These are phyloP conservation scores for Puma concolor DNA, from an alignment of 2,113 vertebrate genomes.

Conservation along the genomic window DNA sequence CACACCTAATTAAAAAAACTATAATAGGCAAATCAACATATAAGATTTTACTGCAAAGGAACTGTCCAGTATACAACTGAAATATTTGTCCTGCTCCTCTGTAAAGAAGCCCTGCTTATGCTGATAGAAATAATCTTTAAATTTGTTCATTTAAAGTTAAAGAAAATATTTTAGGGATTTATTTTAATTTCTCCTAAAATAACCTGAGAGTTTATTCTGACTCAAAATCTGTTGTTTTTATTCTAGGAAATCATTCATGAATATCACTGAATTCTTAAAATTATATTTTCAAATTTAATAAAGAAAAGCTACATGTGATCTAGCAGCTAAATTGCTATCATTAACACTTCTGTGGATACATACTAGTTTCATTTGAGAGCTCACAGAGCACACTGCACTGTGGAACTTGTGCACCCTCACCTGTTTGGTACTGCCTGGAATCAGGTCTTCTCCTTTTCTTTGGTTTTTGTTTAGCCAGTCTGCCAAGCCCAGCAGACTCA, in stretches of 20 bases:
- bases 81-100: not conserved
- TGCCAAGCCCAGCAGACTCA: constrained; percentile 91
- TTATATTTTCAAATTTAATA: not conserved
- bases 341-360: not conserved
- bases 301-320: not conserved
- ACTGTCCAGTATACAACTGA: not conserved
- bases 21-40: not conserved
- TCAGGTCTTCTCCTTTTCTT: constrained; percentile 93
- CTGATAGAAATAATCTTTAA: not conserved
- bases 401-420: constrained; percentile 78
- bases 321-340: not conserved
- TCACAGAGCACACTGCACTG: not conserved
- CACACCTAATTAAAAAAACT: not conserved
- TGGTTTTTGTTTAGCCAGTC: constrained; percentile 91
- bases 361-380: not conserved
- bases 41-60: not conserved
- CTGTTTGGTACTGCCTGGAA: constrained; percentile 96
- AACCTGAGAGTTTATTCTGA: not conserved
- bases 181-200: not conserved
- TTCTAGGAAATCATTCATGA: not conserved
- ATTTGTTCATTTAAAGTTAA: not conserved
- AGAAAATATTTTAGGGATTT: not conserved
- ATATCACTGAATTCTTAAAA: not conserved
- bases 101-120: not conserved
- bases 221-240: not conserved